Percentiles rank a stretch among this genome's conserved stretches.
These are phyloP conservation scores for Sebastolobus altivelis DNA, from an alignment of 2,797 vertebrate species.

Conservation along the genomic window DNA sequence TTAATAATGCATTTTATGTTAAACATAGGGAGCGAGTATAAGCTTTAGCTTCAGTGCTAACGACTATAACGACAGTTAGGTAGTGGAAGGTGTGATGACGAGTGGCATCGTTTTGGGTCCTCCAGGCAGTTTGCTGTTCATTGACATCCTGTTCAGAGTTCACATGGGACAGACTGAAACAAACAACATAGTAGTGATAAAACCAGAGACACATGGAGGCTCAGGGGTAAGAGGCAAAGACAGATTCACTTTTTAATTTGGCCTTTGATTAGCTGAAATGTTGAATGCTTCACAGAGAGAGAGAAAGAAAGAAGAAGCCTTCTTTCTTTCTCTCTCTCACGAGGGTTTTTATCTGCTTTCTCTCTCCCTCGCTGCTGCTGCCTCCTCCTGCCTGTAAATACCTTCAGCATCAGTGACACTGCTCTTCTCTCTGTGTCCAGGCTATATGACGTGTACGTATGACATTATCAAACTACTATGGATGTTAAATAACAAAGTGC, in stretches of 20 bases:
- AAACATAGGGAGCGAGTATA: conserved; percentile 29
- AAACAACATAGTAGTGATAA: conserved; percentile 26
- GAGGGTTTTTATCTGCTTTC: conserved; percentile 9
- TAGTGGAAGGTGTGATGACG: background rate
- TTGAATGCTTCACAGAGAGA: conserved; percentile 4
- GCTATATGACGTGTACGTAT: conserved; percentile 78
- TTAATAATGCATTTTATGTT: conserved; percentile 47
- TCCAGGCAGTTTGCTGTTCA: conserved; percentile 66
- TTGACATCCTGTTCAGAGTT: conserved; percentile 52
- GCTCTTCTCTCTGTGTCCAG: conserved; percentile 71
- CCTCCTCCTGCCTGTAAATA: conserved; percentile 79
- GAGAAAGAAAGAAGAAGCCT: background rate
- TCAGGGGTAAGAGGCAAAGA: conserved; percentile 11
- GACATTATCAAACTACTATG: conserved; percentile 83
- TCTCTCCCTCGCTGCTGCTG: conserved; percentile 32
- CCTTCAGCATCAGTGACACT: conserved; percentile 69
- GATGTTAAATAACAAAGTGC: conserved; percentile 87
- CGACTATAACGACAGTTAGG: background rate
- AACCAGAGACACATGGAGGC: conserved; percentile 33
- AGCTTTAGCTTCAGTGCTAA: conserved; percentile 49
- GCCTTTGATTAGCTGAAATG: background rate
- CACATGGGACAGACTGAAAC: conserved; percentile 40
- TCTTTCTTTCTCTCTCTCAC: conserved; percentile 3
- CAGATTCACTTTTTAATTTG: conserved; percentile 5
- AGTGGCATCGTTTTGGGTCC: conserved; percentile 29